Conservation (phyloP, 2,113 vertebrate species). For the Rana temporaria region DNA sequence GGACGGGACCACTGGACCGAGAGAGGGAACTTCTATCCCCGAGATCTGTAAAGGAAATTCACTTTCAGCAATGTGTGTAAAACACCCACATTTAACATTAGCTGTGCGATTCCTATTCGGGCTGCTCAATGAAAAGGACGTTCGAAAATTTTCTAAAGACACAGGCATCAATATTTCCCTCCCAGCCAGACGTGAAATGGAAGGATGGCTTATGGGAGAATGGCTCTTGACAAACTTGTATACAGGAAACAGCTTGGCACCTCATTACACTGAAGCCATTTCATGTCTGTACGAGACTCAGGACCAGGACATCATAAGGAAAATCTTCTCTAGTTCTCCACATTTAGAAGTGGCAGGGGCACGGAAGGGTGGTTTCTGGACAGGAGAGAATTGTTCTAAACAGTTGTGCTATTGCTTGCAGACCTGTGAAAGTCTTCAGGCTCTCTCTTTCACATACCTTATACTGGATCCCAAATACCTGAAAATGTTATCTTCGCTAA, state of each 20-base stretch:
- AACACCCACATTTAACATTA: slow-evolving; percentile 57
- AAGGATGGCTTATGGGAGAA: slow-evolving; percentile 60
- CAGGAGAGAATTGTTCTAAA: no score
- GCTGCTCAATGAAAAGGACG: slow-evolving; percentile 64
- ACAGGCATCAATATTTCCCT: no score
- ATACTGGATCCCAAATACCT: neutral
- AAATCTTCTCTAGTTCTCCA: no score
- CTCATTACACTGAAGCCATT: neutral
- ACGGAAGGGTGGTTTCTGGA: no score
- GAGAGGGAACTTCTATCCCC: no score
- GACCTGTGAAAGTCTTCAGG: no score
- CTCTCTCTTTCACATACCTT: no score
- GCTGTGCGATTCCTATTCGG: slow-evolving; percentile 69
- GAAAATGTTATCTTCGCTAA: neutral
- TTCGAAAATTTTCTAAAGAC: slow-evolving; percentile 54
- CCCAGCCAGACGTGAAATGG: neutral
- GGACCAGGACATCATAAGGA: slow-evolving; percentile 54
- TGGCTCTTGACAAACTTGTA: no score
- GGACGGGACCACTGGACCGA: no score
- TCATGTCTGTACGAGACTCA: slow-evolving; percentile 64
- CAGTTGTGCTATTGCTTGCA: no score
- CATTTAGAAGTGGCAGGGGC: no score
- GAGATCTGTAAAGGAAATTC: slow-evolving; percentile 17
- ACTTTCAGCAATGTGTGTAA: slow-evolving; percentile 59
- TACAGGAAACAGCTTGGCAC: no score